Evolutionary conservation across 2,113 vertebrate species (phyloP), one percentile per base, ranked within the genome.

Genomic region (Polypterus senegalus): DNA sequence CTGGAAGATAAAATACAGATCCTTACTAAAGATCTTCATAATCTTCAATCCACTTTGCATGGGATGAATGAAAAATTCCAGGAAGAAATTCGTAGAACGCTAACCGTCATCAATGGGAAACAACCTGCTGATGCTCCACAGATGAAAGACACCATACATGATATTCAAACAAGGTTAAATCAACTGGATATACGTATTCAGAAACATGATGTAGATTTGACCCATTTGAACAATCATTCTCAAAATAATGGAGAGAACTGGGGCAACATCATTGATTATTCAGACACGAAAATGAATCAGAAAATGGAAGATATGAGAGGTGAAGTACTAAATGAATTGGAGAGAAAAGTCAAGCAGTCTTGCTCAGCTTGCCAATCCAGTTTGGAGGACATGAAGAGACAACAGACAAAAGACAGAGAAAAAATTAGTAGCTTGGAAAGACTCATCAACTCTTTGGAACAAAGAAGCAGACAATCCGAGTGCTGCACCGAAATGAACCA

Each of bases 1-100:
- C 81, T 96, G 70, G 92, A 97, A 68, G 88, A 91, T 61, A 89
- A 86, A 47, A 87, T 94, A 60, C 86, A 81, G 7, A 82, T 75
- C 65, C 78, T 97, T 70, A 85, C 75, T 46, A 88, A 88, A 74
- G 85, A 92, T 65, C 71, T 97, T 54, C 81, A 85, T 68, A 85
- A 79, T 68, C 74, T 97, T 63, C 88, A 87, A 58, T 78, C 82
- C n/a, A 81, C 81, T 63, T 63, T 91, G 52, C 68, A 83, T 1
- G 73, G 77, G 60, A 78, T 90, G 58, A 89, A 78, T 56, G 83
- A 86, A 62, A 81, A 71, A 46, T 75, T 88, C 49, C 74, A 77
- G 0, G 84, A 82, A 4, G 78, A 87, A 1, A 68, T 76, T 4
- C 77, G 66, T 59, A 80, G 65, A 49, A 74, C 63, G 0, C 70